Base-by-base conservation (phyloP, 2,888 invertebrate genomes). In the Serrognathus titanus region DNA sequence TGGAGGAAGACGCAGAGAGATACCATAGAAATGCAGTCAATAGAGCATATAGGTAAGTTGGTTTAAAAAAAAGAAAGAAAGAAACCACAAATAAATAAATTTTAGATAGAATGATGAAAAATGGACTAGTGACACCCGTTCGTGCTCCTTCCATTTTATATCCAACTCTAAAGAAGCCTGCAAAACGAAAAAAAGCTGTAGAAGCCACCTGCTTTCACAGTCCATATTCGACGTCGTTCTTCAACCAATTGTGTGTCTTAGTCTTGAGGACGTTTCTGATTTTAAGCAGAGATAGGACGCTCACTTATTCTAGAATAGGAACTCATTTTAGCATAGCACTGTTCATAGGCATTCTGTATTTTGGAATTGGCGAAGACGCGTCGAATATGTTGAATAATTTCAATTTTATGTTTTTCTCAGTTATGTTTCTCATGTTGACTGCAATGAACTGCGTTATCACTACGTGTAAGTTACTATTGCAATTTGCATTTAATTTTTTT, bases 381-480 rank as follows among this genome's bases (percentile, higher is more conserved):
- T 83, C 84, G 52, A 86, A 92, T 74, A 87, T 89, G 12, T 81
- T 89, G 62, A 89, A 94, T 74, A 97, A 93, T 75, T 91, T 90
- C 71, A 92, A 92, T 71, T 91, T 90, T 72, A 81, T 95, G 35
- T 96, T 94, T 80, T 97, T 94, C 79, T 89, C 90, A 60, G 85
- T 94, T 51, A 89, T 97, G 85, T 97, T 97, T 77, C 83, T 96
- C 51, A 94, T 96, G 90, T 94, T 93, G 75, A 94, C 93, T 5
- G 91, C 97, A 0, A 92, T 96, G 76, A 95, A 92, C 79, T 88
- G 94, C 10, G 90, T 94, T 55, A 85, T 92, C 46, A 86, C 96
- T 31, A 90, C 89, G 63, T 96, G 97, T 97, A 82, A 91, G 93
- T 86, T 11, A 7, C 13, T 52, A 36, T 36, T 41, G 43, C 39